A percentile compares a stretch with the other conserved stretches of the same genome.
Evolutionary conservation across 2,888 invertebrate genomes (phyloP).

Genomic region (Synanthedon myopaeformis): DNA sequence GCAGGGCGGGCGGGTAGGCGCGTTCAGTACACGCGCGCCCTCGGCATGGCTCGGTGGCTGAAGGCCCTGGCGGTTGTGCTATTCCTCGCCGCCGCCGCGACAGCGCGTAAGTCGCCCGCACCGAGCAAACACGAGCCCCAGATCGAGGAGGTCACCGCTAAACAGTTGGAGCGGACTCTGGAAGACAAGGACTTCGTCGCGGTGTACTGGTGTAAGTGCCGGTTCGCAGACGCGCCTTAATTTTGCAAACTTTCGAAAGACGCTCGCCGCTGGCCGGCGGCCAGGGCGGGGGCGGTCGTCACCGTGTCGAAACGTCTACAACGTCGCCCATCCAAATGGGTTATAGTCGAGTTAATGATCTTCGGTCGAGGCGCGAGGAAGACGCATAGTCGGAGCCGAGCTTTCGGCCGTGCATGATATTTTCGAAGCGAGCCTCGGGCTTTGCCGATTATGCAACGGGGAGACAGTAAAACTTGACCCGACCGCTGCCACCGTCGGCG

Average conservation of each 20-base stretch:
- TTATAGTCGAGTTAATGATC: conserved; percentile 58
- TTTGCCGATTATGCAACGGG: conserved; percentile 55
- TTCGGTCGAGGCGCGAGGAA: conserved; percentile 41
- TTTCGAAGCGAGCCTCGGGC: conserved; percentile 36
- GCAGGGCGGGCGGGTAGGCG: conserved; percentile 27
- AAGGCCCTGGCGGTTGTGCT: conserved; percentile 61
- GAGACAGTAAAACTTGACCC: conserved; percentile 66
- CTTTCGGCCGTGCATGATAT: conserved; percentile 35
- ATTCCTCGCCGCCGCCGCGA: conserved; percentile 66
- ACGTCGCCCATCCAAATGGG: conserved; percentile 56
- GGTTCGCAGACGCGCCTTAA: conserved; percentile 25
- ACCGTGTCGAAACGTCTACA: conserved; percentile 23
- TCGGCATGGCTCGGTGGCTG: conserved; percentile 68
- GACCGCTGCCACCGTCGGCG: conserved; percentile 47
- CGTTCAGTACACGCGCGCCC: conserved; percentile 63
- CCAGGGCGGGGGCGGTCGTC: conserved; percentile 41
- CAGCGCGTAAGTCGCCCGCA: conserved; percentile 54
- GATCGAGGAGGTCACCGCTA: conserved; percentile 94
- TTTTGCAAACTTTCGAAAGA: conserved; percentile 27
- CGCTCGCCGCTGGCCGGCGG: conserved; percentile 39
- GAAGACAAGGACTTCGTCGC: conserved; percentile 94
- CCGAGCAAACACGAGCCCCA: conserved; percentile 74
- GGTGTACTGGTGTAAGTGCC: conserved; percentile 95
- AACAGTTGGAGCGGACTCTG: conserved; percentile 90
- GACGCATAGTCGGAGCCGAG: conserved; percentile 21